Conservation (phyloP, 2,797 vertebrate genomes). For the Anisognathus igniventris region DNA sequence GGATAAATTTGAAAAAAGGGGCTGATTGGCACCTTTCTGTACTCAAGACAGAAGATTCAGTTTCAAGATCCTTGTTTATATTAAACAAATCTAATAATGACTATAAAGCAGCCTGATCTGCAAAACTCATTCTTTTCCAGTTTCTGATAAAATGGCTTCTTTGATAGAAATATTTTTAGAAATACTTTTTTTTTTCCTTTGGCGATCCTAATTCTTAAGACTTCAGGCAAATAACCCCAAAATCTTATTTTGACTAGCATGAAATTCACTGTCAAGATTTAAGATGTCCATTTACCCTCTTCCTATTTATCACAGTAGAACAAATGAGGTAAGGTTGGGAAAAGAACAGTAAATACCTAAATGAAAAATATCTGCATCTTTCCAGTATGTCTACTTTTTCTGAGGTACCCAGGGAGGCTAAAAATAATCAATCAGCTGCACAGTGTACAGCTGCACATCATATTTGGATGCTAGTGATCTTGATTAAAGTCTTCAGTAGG, state of each 20-base stretch:
- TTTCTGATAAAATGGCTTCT: not conserved
- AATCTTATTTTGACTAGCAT: not conserved
- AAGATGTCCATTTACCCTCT: not conserved
- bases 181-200: not conserved
- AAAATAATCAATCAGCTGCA: not conserved
- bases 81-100: not conserved
- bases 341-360: not conserved
- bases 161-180: not conserved
- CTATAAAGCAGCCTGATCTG: not conserved
- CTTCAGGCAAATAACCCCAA: not conserved
- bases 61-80: not conserved
- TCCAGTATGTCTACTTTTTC: not conserved
- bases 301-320: not conserved
- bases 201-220: not conserved
- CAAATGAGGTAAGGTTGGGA: not conserved
- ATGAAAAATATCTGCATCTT: conserved; percentile 3
- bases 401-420: not conserved
- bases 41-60: not conserved
- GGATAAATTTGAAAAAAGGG: not conserved
- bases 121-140: not conserved
- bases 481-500: not conserved
- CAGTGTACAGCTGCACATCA: not conserved
- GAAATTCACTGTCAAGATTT: not conserved
- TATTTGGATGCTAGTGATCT: not conserved
- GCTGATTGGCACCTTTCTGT: not conserved